A percentile compares a stretch with the other conserved stretches of the same genome.
Conservation (phyloP, 2,113 vertebrate species). For the Stercorarius parasiticus region DNA sequence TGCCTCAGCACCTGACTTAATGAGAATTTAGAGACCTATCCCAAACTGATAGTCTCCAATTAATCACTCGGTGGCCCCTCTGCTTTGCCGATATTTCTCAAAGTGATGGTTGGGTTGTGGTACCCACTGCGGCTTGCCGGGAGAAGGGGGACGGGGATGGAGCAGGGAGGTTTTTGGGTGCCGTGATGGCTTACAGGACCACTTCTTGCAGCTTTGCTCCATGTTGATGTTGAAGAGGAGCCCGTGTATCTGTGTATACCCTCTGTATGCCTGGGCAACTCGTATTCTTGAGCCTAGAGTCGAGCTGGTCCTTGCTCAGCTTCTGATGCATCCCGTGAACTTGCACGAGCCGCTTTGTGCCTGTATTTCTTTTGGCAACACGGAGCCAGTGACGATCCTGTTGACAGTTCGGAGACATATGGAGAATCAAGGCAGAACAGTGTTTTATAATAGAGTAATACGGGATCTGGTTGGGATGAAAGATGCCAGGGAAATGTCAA, state of each 20-base stretch:
- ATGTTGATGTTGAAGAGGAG: rapidly evolving
- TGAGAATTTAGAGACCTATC: conserved; percentile 76
- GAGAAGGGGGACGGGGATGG: background rate
- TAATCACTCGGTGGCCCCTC: conserved; percentile 66
- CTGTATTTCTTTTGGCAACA: background rate
- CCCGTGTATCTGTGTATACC: rapidly evolving
- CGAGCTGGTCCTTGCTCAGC: background rate
- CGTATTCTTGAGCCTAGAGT: background rate
- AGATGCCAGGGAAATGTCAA: conserved; percentile 54
- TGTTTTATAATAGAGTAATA: conserved; percentile 30
- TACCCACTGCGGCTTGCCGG: background rate
- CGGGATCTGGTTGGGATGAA: conserved; percentile 22
- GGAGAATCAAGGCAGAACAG: conserved; percentile 17
- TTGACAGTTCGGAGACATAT: conserved; percentile 36
- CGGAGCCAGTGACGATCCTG: background rate
- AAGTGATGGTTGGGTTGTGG: background rate
- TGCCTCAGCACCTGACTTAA: conserved; percentile 75
- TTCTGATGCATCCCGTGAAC: background rate
- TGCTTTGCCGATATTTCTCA: background rate
- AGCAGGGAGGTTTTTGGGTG: background rate
- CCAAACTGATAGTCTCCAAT: conserved; percentile 68
- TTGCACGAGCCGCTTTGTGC: background rate
- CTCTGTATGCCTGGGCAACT: background rate
- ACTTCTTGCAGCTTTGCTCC: background rate
- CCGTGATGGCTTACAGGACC: background rate